A percentile compares a stretch with the other conserved stretches of the same genome.
phyloP scores from a whole-genome alignment of 2,888 invertebrate genomes.

The Bedellia somnulentella region DNA sequence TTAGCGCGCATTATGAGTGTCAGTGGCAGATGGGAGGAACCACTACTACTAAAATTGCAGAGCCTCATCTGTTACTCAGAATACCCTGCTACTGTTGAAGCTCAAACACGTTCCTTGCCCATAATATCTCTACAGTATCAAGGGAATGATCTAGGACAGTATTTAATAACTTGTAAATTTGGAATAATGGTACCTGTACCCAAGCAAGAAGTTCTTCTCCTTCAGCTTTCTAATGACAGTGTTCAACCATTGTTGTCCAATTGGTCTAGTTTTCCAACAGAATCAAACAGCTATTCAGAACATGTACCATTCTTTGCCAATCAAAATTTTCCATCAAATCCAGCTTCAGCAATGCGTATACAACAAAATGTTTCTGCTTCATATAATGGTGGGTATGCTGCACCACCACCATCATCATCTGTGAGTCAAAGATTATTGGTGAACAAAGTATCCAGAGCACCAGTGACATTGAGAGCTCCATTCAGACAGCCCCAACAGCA shows the following conservation, averaged over 20 bases:
- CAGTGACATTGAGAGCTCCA: conserved; percentile 32
- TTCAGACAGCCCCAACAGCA: conserved; percentile 26
- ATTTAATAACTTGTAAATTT: conserved; percentile 40
- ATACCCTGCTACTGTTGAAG: conserved; percentile 31
- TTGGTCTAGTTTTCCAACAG: conserved; percentile 27
- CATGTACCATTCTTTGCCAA: conserved; percentile 44
- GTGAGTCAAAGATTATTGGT: conserved; percentile 33
- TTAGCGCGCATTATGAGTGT: conserved; percentile 58
- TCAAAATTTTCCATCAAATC: conserved; percentile 44
- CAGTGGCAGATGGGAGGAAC: conserved; percentile 56
- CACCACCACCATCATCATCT: conserved; percentile 22
- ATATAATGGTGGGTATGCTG: conserved; percentile 23
- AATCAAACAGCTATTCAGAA: conserved; percentile 27
- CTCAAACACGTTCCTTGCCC: conserved; percentile 31
- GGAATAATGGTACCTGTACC: conserved; percentile 41
- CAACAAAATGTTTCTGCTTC: conserved; percentile 33
- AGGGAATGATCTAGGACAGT: conserved; percentile 47
- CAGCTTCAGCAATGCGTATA: conserved; percentile 42
- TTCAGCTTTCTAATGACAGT: conserved; percentile 20
- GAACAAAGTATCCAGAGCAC: conserved; percentile 33
- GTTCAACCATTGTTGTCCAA: conserved; percentile 19
- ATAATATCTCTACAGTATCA: conserved; percentile 49
- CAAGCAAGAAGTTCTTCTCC: conserved; percentile 43
- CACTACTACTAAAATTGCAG: conserved; percentile 35
- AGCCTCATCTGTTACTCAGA: conserved; percentile 43